phyloP scores from a whole-genome alignment of 2,797 vertebrate genomes.

The Semotilus atromaculatus region DNA sequence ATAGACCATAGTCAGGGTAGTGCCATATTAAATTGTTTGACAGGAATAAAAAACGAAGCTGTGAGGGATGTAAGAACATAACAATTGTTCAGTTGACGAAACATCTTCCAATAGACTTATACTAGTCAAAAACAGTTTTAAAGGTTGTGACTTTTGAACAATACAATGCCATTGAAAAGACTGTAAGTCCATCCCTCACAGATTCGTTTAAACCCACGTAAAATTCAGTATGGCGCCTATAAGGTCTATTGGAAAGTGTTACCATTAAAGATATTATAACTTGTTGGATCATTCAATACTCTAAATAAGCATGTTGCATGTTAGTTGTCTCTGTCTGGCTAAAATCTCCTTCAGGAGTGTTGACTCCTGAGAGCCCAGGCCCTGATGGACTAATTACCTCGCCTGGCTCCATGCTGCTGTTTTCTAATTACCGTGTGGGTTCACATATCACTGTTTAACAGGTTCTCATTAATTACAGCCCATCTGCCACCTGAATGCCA shows the following conservation, averaged over 20 bases:
- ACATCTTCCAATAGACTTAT: neutral
- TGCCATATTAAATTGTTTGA: neutral
- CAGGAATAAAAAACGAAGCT: neutral
- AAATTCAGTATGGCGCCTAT: neutral
- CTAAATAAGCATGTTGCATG: constrained; percentile 45
- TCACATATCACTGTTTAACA: constrained; percentile 77
- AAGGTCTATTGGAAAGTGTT: neutral
- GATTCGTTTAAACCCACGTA: neutral
- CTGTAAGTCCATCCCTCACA: neutral
- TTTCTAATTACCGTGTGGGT: constrained; percentile 77
- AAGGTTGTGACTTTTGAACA: neutral
- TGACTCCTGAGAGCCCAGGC: constrained; percentile 43
- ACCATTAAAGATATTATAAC: neutral
- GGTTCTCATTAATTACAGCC: constrained; percentile 80
- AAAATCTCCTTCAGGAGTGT: constrained; percentile 49
- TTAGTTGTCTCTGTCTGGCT: constrained; percentile 49
- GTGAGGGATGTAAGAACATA: neutral
- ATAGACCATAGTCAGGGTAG: neutral
- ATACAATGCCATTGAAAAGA: neutral
- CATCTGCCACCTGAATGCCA: constrained; percentile 70
- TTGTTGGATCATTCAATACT: constrained; percentile 28
- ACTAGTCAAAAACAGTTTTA: neutral
- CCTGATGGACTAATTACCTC: constrained; percentile 67
- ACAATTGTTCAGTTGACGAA: neutral
- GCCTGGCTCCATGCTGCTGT: constrained; percentile 64